Conservation (phyloP, 2,888 invertebrate genomes). For the Acanthacorydalis orientalis region DNA sequence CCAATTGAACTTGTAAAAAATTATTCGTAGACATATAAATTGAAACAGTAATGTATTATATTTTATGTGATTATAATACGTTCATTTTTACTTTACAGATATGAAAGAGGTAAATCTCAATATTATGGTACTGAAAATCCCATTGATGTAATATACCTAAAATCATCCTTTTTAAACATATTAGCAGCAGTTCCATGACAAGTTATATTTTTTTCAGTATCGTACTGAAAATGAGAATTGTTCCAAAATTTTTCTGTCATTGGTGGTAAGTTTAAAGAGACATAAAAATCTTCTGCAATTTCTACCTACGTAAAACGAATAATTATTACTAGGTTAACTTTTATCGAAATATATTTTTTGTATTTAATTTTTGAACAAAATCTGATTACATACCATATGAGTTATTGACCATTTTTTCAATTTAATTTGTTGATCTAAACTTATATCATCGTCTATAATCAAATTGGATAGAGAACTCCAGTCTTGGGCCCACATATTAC, state of each 20-base stretch:
- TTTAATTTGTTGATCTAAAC: constrained; percentile 33
- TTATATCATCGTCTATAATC: constrained; percentile 25
- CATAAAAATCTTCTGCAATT: constrained; percentile 49
- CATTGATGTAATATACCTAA: constrained; percentile 33
- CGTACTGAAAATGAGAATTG: constrained; percentile 31
- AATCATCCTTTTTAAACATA: constrained; percentile 47
- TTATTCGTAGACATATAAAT: too few species aligned
- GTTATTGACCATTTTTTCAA: constrained; percentile 35
- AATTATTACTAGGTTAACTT: too few species aligned
- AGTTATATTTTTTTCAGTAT: constrained; percentile 19
- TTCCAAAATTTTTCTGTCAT: constrained; percentile 47
- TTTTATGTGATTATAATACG: too few species aligned
- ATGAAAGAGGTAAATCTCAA: too few species aligned
- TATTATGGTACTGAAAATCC: too few species aligned
- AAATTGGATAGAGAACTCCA: constrained; percentile 43
- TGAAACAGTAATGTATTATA: too few species aligned
- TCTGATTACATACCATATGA: constrained; percentile 33
- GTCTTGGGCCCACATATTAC: constrained; percentile 54
- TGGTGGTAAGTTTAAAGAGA: constrained; percentile 41
- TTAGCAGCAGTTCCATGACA: constrained; percentile 62
- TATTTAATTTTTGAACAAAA: too few species aligned
- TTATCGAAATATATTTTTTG: too few species aligned
- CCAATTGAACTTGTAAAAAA: too few species aligned
- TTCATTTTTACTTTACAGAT: too few species aligned
- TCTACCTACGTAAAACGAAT: constrained; percentile 22